These are phyloP conservation scores for Pipistrellus kuhlii DNA, from an alignment of 2,797 vertebrate genomes.

Conservation along the genomic window DNA sequence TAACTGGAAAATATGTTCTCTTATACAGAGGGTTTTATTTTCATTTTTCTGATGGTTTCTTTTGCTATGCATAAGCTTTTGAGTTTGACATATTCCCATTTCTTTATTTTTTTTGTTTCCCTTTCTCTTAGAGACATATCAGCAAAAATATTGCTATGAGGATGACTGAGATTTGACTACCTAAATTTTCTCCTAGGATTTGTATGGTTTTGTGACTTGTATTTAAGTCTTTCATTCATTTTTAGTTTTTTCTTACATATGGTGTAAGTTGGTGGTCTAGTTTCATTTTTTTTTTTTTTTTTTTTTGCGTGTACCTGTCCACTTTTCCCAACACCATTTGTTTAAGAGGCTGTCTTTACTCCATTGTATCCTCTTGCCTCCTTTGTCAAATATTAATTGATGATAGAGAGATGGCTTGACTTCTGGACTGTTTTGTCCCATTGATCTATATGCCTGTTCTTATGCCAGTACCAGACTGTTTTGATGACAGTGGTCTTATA, in stretches of 20 bases:
- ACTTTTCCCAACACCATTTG: not conserved
- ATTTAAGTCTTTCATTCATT: not conserved
- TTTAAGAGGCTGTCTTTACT: not conserved
- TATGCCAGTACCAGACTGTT: not conserved
- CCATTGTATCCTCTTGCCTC: not conserved
- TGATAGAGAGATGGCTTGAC: not conserved
- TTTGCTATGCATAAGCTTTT: not conserved
- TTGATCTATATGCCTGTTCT: not conserved
- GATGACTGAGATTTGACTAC: not conserved
- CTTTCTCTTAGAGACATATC: not conserved
- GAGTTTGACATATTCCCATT: not conserved
- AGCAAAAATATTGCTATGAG: not conserved
- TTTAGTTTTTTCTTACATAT: not conserved
- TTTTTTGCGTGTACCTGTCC: not conserved
- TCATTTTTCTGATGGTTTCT: not conserved
- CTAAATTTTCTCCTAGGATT: not conserved
- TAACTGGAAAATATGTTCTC: not conserved
- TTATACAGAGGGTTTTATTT: not conserved
- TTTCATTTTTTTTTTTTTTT: not conserved
- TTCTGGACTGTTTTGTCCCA: not conserved
- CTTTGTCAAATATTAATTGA: not conserved
- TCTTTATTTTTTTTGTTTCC: not conserved
- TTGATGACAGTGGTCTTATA: not conserved
- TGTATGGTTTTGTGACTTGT: not conserved
- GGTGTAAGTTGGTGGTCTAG: not conserved